These are phyloP conservation scores for Perizoma affinitatum DNA, from an alignment of 2,888 invertebrate genomes.

Conservation along the genomic window DNA sequence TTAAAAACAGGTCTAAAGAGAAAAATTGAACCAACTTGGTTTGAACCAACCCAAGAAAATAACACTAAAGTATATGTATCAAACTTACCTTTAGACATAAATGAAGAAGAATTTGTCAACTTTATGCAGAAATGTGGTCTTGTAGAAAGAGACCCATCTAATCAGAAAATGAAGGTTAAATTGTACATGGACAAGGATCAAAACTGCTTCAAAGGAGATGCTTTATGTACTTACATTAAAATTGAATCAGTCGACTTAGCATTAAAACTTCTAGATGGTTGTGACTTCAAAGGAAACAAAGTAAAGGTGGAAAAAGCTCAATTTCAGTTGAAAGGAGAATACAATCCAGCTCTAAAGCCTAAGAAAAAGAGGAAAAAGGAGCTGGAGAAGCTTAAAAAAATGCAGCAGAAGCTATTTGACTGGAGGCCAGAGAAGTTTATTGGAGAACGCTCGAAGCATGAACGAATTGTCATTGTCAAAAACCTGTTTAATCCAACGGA, in stretches of 20 bases:
- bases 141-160: conserved; percentile 93
- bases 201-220: conserved; percentile 96
- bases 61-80: conserved; percentile 98
- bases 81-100: conserved; percentile 94
- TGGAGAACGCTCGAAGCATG: conserved; percentile 94
- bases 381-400: conserved; percentile 94
- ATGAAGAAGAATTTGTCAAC: conserved; percentile 94
- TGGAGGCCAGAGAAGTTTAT: conserved; percentile 97
- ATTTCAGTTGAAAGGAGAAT: conserved; percentile 97
- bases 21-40: conserved; percentile 91
- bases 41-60: conserved; percentile 91
- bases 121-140: conserved; percentile 98
- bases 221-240: conserved; percentile 97
- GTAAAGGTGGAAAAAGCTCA: conserved; percentile 95
- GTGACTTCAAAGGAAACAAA: conserved; percentile 89
- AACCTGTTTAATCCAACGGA: conserved; percentile 95
- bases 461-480: conserved; percentile 95
- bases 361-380: conserved; percentile 95
- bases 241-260: conserved; percentile 98
- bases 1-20: conserved; percentile 70
- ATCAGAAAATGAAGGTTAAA: conserved; percentile 94
- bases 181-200: conserved; percentile 93
- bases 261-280: conserved; percentile 95
- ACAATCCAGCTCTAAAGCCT: conserved; percentile 96
- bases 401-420: conserved; percentile 97